Conservation (phyloP, 2,113 vertebrate species). For the Crotalus helleri region DNA sequence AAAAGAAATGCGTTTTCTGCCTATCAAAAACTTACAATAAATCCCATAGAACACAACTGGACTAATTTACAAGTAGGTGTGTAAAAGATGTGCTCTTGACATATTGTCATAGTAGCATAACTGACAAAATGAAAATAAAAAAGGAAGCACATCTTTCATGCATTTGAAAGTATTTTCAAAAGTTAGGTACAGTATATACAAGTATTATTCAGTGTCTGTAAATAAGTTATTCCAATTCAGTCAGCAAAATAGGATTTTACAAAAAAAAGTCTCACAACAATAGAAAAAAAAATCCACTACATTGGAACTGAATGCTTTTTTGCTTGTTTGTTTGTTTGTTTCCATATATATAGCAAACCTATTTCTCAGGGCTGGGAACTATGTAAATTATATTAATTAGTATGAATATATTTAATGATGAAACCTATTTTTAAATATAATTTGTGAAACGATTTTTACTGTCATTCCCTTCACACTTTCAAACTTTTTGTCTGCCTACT, state of each 20-base stretch:
- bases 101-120: background rate
- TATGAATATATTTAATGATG: background rate
- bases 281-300: background rate
- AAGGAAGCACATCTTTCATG: background rate
- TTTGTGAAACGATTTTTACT: background rate
- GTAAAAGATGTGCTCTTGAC: background rate
- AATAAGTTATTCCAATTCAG: background rate
- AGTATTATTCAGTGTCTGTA: background rate
- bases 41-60: background rate
- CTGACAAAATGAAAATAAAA: background rate
- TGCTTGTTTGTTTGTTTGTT: background rate
- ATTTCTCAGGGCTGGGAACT: background rate
- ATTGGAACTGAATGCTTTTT: background rate
- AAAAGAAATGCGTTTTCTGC: background rate
- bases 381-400: background rate
- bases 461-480: background rate
- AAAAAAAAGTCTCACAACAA: too few relatives aligned
- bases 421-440: background rate
- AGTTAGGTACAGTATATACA: background rate
- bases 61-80: background rate
- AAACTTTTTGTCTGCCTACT: background rate
- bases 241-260: background rate
- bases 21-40: background rate
- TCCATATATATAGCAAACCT: background rate
- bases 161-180: background rate